These are phyloP conservation scores for Athene cunicularia DNA, from an alignment of 2,113 vertebrate species.

Conservation along the genomic window DNA sequence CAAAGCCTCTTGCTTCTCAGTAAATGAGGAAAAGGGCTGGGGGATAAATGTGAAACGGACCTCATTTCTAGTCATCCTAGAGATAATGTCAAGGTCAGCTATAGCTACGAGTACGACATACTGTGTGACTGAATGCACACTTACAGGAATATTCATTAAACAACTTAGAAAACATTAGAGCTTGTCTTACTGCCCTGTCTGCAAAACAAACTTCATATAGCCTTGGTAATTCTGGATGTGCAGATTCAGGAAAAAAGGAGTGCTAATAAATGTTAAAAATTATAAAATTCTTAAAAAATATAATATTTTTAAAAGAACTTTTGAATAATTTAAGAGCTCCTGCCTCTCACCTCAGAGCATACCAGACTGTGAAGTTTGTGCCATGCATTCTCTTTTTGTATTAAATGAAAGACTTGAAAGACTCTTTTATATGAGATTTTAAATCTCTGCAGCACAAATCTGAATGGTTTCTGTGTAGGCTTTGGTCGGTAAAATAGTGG, in stretches of 20 bases:
- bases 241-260: not conserved
- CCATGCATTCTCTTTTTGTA: not conserved
- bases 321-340: not conserved
- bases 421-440: not conserved
- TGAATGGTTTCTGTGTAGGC: not conserved
- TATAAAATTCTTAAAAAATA: not conserved
- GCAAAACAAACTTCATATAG: not conserved
- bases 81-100: not conserved
- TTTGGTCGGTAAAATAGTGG: not conserved
- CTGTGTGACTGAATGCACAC: not conserved
- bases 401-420: not conserved
- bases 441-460: not conserved
- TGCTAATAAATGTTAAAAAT: not conserved
- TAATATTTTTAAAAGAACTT: not conserved
- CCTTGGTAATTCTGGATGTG: not conserved
- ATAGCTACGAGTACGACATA: not conserved
- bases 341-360: not conserved
- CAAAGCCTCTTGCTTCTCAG: not conserved
- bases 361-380: not conserved
- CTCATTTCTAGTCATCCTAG: not conserved
- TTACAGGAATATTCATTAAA: not conserved
- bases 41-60: not conserved
- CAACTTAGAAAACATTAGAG: not conserved
- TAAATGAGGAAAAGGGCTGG: not conserved
- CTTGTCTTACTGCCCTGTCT: not conserved